These are phyloP conservation scores for Zoroaster sp. DNA, from an alignment of 53 echinoderm and acorn worm species.

Conservation along the genomic window DNA sequence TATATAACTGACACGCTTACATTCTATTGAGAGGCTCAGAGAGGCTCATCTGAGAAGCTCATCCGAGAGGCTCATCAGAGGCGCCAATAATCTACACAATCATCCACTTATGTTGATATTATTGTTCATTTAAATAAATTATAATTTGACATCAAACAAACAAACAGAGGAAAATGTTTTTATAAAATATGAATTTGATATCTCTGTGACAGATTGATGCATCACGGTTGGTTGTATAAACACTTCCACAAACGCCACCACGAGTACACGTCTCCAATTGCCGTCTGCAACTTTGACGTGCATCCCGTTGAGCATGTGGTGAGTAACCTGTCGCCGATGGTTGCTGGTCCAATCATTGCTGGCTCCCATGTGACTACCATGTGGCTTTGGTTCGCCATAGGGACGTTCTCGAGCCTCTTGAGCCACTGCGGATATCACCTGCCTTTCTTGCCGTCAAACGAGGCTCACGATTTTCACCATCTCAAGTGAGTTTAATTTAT, in stretches of 20 bases:
- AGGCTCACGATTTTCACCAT: conserved; percentile 97
- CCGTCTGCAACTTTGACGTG: conserved; percentile 73
- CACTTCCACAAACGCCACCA: conserved; percentile 87
- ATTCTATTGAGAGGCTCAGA: too few relatives aligned
- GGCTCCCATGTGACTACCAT: conserved; percentile 76
- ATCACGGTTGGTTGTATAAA: conserved; percentile 73
- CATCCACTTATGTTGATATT: too few relatives aligned
- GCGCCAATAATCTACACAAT: too few relatives aligned
- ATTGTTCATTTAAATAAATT: too few relatives aligned
- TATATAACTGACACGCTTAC: too few relatives aligned
- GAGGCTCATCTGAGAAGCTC: too few relatives aligned
- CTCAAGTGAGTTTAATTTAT: conserved; percentile 73
- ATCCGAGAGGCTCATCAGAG: background rate
- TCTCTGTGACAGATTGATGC: conserved; percentile 56
- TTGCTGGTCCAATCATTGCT: conserved; percentile 67
- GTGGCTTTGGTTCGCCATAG: conserved; percentile 75
- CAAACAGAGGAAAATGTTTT: too few relatives aligned
- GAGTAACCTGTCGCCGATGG: conserved; percentile 66
- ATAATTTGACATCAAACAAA: too few relatives aligned
- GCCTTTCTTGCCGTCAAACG: conserved; percentile 85
- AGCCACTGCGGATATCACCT: conserved; percentile 93
- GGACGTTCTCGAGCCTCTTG: conserved; percentile 67
- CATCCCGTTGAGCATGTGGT: conserved; percentile 79
- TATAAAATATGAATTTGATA: background rate
- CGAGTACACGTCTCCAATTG: conserved; percentile 88